Evolutionary conservation across 2,888 invertebrate genomes (phyloP).

Genomic region (Tachina fera): DNA sequence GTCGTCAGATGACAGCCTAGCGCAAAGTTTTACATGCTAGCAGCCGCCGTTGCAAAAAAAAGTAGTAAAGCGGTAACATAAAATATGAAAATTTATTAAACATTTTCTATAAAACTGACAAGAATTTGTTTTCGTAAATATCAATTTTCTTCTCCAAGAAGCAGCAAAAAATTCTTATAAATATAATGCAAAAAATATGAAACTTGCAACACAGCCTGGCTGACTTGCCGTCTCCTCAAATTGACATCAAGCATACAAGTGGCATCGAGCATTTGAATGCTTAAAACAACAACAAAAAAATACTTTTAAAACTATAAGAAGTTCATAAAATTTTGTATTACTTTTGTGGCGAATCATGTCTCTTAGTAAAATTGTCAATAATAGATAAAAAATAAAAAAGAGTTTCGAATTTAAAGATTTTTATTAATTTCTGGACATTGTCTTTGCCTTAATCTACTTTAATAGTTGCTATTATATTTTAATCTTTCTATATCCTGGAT

Average conservation of each 20-base stretch:
- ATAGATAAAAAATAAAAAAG: neutral
- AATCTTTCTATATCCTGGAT: constrained; percentile 23
- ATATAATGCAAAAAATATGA: neutral
- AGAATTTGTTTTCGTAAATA: constrained; percentile 70
- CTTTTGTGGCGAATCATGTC: constrained; percentile 7
- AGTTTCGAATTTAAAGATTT: constrained; percentile 6
- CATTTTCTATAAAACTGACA: constrained; percentile 71
- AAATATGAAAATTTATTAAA: constrained; percentile 73
- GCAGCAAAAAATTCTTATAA: neutral
- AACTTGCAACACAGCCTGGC: neutral
- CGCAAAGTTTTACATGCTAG: constrained; percentile 26
- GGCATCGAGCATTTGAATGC: neutral
- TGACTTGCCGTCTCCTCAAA: neutral
- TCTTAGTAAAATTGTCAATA: neutral
- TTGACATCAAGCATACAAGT: neutral
- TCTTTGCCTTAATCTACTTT: constrained; percentile 38
- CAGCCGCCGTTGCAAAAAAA: constrained; percentile 9
- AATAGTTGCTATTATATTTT: constrained; percentile 29
- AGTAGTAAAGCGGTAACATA: constrained; percentile 67
- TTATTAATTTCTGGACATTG: constrained; percentile 29
- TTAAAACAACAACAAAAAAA: neutral
- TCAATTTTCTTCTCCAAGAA: constrained; percentile 35
- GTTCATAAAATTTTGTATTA: constrained; percentile 29
- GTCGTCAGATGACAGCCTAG: neutral
- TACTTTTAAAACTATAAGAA: constrained; percentile 7